These are phyloP conservation scores for Myotis findleyi DNA, from an alignment of 2,797 vertebrate genomes.

Conservation along the genomic window DNA sequence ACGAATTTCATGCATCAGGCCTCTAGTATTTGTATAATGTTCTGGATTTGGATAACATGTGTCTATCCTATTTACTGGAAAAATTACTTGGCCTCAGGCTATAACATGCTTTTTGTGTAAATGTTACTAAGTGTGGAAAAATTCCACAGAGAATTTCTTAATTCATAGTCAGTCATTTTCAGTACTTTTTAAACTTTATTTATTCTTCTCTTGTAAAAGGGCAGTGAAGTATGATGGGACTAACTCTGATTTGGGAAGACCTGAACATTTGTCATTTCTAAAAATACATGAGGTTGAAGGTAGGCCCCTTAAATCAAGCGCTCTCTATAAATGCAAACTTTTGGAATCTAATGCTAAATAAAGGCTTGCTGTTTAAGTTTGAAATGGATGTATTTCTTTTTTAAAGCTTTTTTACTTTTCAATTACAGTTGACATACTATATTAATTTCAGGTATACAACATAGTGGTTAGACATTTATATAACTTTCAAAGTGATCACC, in stretches of 20 bases:
- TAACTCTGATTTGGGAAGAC: background rate
- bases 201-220: background rate
- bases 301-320: background rate
- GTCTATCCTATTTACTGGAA: slow-evolving; percentile 50
- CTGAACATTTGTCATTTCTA: background rate
- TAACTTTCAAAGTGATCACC: background rate
- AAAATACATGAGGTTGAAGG: background rate
- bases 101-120: slow-evolving; percentile 13
- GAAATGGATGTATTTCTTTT: background rate
- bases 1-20: no score
- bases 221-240: background rate
- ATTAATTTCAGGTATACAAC: background rate
- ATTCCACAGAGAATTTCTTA: slow-evolving; percentile 61
- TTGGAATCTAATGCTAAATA: slow-evolving; percentile 3
- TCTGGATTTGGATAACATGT: slow-evolving; percentile 44
- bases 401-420: background rate
- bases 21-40: slow-evolving; percentile 58
- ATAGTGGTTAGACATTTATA: background rate
- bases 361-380: background rate
- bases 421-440: background rate
- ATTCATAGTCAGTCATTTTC: slow-evolving; percentile 4
- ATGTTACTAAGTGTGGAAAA: slow-evolving; percentile 56
- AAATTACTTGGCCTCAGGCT: slow-evolving; percentile 16
- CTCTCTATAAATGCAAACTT: background rate
- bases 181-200: background rate